These are phyloP conservation scores for Catostylus mosaicus DNA, from an alignment of 30 jellyfish, hydroid and myxozoan genomes.

Conservation along the genomic window DNA sequence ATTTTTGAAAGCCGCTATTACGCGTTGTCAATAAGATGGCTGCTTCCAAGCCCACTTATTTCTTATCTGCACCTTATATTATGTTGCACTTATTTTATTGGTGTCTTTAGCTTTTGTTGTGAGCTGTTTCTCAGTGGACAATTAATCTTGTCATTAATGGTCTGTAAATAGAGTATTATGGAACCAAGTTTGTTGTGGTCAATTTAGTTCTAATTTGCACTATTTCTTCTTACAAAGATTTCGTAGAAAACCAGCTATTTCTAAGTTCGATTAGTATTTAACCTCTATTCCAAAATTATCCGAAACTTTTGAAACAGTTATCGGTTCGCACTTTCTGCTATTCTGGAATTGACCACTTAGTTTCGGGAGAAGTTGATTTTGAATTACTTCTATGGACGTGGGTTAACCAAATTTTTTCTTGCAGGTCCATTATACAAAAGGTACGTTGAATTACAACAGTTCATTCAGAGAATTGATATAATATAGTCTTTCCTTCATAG, in stretches of 20 bases:
- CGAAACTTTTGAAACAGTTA: conserved; percentile 53
- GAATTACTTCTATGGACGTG: neutral
- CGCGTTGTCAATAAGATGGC: conserved; percentile 64
- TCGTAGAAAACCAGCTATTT: conserved; percentile 71
- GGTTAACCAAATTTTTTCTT: conserved; percentile 24
- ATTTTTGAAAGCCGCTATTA: conserved; percentile 37
- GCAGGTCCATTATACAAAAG: conserved; percentile 68
- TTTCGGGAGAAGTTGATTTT: conserved; percentile 52
- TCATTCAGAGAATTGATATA: neutral
- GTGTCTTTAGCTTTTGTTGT: conserved; percentile 12
- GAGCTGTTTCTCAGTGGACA: conserved; percentile 39
- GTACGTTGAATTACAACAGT: conserved; percentile 10
- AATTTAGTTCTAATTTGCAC: neutral
- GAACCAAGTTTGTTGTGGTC: neutral
- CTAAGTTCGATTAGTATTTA: conserved; percentile 70
- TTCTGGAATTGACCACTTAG: conserved; percentile 55
- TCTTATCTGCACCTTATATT: conserved; percentile 2
- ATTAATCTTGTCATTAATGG: conserved; percentile 24
- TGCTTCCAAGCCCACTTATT: conserved; percentile 68
- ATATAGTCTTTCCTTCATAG: conserved; percentile 38
- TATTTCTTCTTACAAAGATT: conserved; percentile 26
- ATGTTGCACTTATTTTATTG: neutral
- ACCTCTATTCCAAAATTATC: conserved; percentile 33
- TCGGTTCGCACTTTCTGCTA: conserved; percentile 29
- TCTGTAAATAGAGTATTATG: neutral